Evolutionary conservation across 1,140 invertebrate species (phyloP).

Genomic region (Zaprionus lachaisei): DNA sequence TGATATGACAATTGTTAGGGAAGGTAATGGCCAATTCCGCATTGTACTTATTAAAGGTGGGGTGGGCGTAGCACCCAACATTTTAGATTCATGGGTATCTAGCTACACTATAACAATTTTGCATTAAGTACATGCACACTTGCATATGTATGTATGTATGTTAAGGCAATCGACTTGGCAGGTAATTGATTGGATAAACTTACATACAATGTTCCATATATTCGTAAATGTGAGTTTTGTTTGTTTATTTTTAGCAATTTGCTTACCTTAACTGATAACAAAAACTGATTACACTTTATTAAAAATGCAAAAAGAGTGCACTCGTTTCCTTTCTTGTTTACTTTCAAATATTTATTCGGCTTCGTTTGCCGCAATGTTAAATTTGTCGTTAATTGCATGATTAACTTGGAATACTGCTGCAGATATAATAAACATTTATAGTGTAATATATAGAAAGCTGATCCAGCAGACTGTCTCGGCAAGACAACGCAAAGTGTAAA

Average conservation of each 20-base stretch:
- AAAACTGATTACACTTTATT: conserved; percentile 21
- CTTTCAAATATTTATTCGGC: conserved; percentile 35
- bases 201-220: conserved; percentile 12
- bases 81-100: neutral
- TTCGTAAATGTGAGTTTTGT: conserved; percentile 21
- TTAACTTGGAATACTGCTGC: neutral
- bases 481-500: neutral
- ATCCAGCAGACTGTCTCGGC: neutral
- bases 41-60: neutral
- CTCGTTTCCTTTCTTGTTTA: conserved; percentile 22
- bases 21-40: neutral
- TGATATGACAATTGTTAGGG: neutral
- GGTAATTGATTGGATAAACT: conserved; percentile 42
- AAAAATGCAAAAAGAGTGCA: conserved; percentile 43
- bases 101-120: neutral
- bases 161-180: neutral
- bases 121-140: neutral
- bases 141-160: neutral
- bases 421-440: neutral
- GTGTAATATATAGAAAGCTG: conserved; percentile 47
- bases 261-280: conserved; percentile 67
- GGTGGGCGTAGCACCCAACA: neutral
- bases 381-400: neutral
- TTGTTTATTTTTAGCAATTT: conserved; percentile 43
- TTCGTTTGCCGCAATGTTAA: neutral